These are phyloP conservation scores for Stictonetta naevosa DNA, from an alignment of 2,113 vertebrate species.

Conservation along the genomic window DNA sequence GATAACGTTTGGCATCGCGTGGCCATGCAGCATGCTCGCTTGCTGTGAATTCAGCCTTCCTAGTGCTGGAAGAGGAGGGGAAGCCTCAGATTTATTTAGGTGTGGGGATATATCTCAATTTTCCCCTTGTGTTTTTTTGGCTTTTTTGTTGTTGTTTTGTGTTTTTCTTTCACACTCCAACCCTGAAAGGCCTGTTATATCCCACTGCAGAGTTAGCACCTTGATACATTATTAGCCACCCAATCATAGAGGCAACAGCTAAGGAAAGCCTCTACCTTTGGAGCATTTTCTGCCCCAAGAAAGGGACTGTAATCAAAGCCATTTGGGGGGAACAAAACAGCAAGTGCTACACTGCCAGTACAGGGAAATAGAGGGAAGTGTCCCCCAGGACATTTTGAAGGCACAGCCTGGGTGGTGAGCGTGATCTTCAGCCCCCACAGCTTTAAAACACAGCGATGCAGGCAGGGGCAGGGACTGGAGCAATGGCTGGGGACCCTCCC, in stretches of 20 bases:
- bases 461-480: not conserved
- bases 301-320: not conserved
- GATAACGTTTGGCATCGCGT: not conserved
- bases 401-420: not conserved
- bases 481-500: not conserved
- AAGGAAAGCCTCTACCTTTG: constrained; percentile 13
- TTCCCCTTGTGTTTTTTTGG: not conserved
- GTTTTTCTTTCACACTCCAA: not conserved
- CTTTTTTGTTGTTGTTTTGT: no score
- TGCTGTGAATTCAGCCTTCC: not conserved
- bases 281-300: not conserved
- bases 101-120: constrained; percentile 7
- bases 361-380: not conserved
- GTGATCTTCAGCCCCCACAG: not conserved
- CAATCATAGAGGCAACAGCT: not conserved
- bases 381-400: not conserved
- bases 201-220: not conserved
- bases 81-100: constrained; percentile 23
- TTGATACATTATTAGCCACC: not conserved
- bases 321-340: constrained; percentile 30
- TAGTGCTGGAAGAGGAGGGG: not conserved
- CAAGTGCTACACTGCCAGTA: not conserved
- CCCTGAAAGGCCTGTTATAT: constrained; percentile 1
- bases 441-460: not conserved
- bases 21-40: not conserved